phyloP scores from a whole-genome alignment of 2,888 invertebrate species.

The Morpho deidamia region DNA sequence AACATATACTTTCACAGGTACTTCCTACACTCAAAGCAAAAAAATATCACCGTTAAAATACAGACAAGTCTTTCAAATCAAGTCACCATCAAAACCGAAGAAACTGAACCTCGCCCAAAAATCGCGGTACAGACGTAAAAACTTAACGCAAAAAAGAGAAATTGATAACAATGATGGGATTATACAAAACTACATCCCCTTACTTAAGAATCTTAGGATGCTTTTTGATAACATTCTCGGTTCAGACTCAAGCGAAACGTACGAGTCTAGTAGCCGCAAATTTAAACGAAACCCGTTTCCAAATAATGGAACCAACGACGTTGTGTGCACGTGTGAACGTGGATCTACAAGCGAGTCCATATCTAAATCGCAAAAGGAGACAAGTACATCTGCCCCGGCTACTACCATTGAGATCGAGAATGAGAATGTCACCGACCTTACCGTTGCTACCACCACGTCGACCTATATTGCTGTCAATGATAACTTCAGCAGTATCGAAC shows the following conservation, averaged over 20 bases:
- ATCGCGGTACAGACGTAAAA: slow-evolving; percentile 39
- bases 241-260: slow-evolving; percentile 44
- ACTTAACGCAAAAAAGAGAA: slow-evolving; percentile 49
- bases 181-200: slow-evolving; percentile 54
- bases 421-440: slow-evolving; percentile 33
- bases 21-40: slow-evolving; percentile 17
- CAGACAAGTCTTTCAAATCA: slow-evolving; percentile 49
- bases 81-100: slow-evolving; percentile 50
- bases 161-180: slow-evolving; percentile 45
- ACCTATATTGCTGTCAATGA: slow-evolving; percentile 58
- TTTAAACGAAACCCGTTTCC: slow-evolving; percentile 36
- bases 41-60: slow-evolving; percentile 44
- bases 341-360: slow-evolving; percentile 27
- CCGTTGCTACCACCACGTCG: slow-evolving; percentile 52
- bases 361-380: slow-evolving; percentile 48
- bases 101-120: slow-evolving; percentile 41
- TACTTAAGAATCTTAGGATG: slow-evolving; percentile 61
- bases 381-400: slow-evolving; percentile 56
- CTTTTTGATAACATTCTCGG: slow-evolving; percentile 62
- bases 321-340: slow-evolving; percentile 37
- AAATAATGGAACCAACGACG: slow-evolving; percentile 29
- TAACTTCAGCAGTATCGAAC: slow-evolving; percentile 65
- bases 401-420: slow-evolving; percentile 43
- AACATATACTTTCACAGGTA: not conserved
- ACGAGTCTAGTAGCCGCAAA: slow-evolving; percentile 30